phyloP scores from a whole-genome alignment of 2,113 vertebrate species.

The Colius striatus region DNA sequence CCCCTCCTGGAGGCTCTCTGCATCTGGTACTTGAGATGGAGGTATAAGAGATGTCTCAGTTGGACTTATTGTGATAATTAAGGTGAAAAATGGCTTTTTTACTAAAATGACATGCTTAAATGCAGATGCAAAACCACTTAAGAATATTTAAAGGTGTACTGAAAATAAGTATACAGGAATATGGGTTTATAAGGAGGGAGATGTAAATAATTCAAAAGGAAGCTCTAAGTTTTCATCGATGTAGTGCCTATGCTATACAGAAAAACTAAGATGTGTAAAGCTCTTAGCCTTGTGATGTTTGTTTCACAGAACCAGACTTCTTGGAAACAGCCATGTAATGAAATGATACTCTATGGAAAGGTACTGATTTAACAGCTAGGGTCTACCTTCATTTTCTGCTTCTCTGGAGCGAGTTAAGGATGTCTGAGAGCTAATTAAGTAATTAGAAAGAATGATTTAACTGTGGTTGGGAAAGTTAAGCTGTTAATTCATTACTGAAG shows the following conservation, averaged over 20 bases:
- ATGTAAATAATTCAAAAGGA: not conserved
- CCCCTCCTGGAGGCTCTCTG: not conserved
- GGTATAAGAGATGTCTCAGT: not conserved
- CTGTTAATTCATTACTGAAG: not conserved
- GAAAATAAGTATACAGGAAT: not conserved
- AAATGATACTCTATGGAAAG: not conserved
- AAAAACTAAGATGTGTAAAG: not conserved
- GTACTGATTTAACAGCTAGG: not conserved
- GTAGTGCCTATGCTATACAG: not conserved
- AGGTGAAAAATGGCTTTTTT: not conserved
- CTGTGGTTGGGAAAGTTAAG: not conserved
- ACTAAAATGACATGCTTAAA: not conserved
- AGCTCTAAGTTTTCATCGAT: not conserved
- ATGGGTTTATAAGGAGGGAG: not conserved
- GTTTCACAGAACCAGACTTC: not conserved
- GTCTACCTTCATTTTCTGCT: not conserved
- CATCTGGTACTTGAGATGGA: not conserved
- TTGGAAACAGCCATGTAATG: not conserved
- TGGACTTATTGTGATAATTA: not conserved
- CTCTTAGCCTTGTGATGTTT: not conserved
- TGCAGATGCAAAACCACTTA: not conserved
- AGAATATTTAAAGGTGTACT: not conserved
- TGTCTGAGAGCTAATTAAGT: not conserved
- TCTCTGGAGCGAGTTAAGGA: not conserved
- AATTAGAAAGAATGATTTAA: not conserved